Evolutionary conservation across 1,140 invertebrate species (phyloP).

Genomic region (Muscidifurax raptorellus): DNA sequence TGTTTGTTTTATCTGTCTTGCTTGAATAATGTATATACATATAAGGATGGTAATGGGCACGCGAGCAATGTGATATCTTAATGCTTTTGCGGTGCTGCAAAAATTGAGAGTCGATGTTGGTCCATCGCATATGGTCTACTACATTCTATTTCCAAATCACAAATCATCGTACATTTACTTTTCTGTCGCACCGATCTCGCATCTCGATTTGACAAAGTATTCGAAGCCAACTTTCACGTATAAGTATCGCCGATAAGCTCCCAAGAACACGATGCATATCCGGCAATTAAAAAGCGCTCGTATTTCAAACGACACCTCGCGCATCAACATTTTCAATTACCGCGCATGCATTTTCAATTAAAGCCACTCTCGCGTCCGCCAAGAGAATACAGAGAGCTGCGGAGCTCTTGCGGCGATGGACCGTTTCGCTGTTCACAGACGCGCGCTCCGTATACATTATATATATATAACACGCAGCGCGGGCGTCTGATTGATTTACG

Average conservation of each 20-base stretch:
- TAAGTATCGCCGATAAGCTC: background rate
- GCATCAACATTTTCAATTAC: constrained; percentile 37
- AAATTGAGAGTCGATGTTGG: too few relatives aligned
- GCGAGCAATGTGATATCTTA: too few relatives aligned
- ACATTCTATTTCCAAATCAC: too few relatives aligned
- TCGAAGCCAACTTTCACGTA: too few relatives aligned
- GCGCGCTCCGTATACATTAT: background rate
- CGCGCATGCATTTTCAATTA: constrained; percentile 18
- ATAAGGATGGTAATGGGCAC: too few relatives aligned
- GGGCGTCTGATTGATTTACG: constrained; percentile 75
- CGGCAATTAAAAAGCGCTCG: background rate
- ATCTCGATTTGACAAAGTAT: too few relatives aligned
- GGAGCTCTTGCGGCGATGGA: background rate
- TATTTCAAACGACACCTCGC: background rate
- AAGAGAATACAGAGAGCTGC: constrained; percentile 51
- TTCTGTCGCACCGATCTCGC: too few relatives aligned
- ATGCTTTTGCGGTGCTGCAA: too few relatives aligned
- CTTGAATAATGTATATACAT: too few relatives aligned
- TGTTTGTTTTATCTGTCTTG: too few relatives aligned
- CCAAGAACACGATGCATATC: background rate
- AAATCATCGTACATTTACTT: too few relatives aligned
- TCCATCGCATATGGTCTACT: too few relatives aligned
- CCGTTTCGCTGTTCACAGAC: constrained; percentile 52
- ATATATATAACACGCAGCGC: constrained; percentile 38
- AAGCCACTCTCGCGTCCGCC: constrained; percentile 52